phyloP scores from a whole-genome alignment of 2,888 invertebrate species.

The Psylliodes chrysocephalus region DNA sequence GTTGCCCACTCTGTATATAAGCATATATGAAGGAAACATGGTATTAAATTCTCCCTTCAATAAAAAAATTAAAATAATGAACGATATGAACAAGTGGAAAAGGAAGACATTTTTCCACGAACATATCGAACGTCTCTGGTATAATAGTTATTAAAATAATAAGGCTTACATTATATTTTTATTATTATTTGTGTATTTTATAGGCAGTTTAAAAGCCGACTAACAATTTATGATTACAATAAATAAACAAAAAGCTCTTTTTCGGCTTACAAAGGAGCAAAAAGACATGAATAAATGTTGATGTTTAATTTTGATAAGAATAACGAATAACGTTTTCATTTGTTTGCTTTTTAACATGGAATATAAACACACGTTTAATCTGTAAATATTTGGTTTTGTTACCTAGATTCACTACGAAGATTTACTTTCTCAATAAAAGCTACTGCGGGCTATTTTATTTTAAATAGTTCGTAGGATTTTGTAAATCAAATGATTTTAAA shows the following conservation, averaged over 20 bases:
- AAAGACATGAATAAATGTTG: background rate
- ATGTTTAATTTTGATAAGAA: conserved; percentile 13
- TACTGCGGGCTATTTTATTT: too few species aligned
- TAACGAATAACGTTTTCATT: conserved; percentile 11
- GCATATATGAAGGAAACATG: too few species aligned
- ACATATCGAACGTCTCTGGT: too few species aligned
- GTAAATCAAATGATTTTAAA: too few species aligned
- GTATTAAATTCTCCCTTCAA: too few species aligned
- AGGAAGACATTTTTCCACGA: too few species aligned
- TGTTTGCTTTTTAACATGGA: conserved; percentile 1
- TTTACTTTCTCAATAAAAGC: background rate
- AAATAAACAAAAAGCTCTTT: background rate
- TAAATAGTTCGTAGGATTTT: too few species aligned
- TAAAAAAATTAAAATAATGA: too few species aligned
- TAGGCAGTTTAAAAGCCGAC: conserved; percentile 7
- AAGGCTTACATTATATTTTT: too few species aligned
- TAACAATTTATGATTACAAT: background rate
- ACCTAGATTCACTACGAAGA: background rate
- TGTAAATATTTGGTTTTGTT: conserved; percentile 10
- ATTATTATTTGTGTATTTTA: conserved; percentile 3
- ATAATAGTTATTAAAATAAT: too few species aligned
- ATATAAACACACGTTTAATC: conserved; percentile 6
- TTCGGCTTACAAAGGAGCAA: background rate
- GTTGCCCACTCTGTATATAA: too few species aligned
- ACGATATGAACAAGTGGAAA: too few species aligned